These are phyloP conservation scores for Nephrocerus scutellatus DNA, from an alignment of 2,888 invertebrate genomes.

Conservation along the genomic window DNA sequence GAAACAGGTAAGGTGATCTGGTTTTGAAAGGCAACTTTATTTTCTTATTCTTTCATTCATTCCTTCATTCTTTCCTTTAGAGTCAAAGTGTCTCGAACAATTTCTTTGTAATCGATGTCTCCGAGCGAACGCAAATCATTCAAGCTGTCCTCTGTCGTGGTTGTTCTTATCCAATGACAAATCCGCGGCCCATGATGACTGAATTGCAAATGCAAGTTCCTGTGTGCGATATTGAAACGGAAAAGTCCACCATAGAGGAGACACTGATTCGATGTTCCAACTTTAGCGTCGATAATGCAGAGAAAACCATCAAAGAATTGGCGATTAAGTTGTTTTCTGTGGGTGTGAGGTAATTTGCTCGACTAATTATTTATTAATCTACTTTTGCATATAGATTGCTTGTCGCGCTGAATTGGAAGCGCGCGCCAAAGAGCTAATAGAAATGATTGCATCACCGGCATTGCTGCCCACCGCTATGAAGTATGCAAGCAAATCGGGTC, in stretches of 20 bases:
- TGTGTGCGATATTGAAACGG: constrained; percentile 67
- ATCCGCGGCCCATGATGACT: constrained; percentile 75
- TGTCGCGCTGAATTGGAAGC: constrained; percentile 78
- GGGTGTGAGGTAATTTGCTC: constrained; percentile 39
- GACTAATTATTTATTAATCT: neutral
- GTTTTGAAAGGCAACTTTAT: neutral
- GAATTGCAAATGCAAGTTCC: constrained; percentile 71
- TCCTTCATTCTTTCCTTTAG: too few species aligned
- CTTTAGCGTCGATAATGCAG: constrained; percentile 56
- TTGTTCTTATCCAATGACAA: constrained; percentile 76
- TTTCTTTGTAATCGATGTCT: constrained; percentile 70
- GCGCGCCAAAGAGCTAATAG: constrained; percentile 79
- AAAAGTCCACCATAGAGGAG: constrained; percentile 78
- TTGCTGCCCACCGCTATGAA: constrained; percentile 78
- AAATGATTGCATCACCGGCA: constrained; percentile 69
- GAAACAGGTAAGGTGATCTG: constrained; percentile 54
- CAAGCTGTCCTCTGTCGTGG: constrained; percentile 84
- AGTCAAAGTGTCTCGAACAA: constrained; percentile 63
- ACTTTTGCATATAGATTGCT: constrained; percentile 58
- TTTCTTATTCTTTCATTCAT: constrained; percentile 1
- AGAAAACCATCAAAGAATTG: constrained; percentile 65
- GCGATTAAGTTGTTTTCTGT: constrained; percentile 88
- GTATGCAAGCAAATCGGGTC: constrained; percentile 74
- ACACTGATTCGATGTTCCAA: constrained; percentile 59
- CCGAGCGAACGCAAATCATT: constrained; percentile 69